A percentile compares a stretch with the other conserved stretches of the same genome.
Conservation (phyloP, 2,113 vertebrate species). For the Sphaerodactylus townsendi region DNA sequence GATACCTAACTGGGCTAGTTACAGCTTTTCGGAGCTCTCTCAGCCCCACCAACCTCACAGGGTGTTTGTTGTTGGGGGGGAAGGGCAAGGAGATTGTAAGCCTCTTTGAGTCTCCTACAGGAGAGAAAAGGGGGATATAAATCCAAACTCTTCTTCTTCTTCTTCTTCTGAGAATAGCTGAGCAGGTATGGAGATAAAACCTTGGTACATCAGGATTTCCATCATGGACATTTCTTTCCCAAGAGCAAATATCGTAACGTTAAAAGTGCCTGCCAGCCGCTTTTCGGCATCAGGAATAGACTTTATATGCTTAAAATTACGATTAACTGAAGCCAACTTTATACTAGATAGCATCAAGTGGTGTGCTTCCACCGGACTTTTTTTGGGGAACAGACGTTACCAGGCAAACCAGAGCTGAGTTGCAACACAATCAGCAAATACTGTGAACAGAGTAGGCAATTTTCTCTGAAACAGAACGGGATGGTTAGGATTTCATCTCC, state of each 20-base stretch:
- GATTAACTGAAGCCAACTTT: background rate
- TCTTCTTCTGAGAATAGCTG: background rate
- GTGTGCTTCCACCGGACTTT: background rate
- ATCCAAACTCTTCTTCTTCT: no score
- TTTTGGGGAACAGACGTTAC: background rate
- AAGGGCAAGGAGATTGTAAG: no score
- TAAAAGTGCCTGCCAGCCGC: background rate
- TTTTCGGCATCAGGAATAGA: background rate
- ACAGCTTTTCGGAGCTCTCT: no score
- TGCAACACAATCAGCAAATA: no score
- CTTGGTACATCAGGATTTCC: background rate
- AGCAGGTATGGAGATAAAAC: background rate
- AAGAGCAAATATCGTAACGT: background rate
- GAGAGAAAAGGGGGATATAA: no score
- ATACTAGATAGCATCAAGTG: background rate
- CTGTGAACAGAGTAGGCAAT: background rate
- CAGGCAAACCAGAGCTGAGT: no score
- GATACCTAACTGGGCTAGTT: no score
- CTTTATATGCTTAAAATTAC: background rate
- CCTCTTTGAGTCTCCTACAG: no score
- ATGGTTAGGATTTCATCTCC: no score
- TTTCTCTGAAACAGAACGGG: background rate
- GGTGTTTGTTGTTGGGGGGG: no score
- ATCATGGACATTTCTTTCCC: background rate
- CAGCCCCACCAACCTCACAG: no score